phyloP scores from a whole-genome alignment of 2,888 invertebrate species.

The Allygus modestus region DNA sequence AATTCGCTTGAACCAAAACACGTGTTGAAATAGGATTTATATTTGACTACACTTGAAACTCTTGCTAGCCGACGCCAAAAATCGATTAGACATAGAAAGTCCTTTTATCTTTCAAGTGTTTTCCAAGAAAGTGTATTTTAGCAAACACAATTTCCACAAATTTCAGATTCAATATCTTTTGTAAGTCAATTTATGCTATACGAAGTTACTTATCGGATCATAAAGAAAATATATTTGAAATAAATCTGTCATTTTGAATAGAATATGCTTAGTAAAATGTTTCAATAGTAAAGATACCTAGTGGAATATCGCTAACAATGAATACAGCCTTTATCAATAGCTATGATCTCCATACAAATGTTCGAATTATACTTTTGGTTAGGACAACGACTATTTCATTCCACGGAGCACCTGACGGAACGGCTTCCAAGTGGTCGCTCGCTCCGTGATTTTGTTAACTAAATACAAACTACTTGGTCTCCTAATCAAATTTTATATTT shows the following conservation, averaged over 20 bases:
- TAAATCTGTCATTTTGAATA: too few relatives aligned
- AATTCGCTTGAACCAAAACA: background rate
- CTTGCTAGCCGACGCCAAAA: background rate
- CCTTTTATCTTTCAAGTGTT: too few relatives aligned
- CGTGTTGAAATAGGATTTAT: background rate
- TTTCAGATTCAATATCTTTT: too few relatives aligned
- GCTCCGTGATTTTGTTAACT: background rate
- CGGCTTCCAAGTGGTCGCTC: background rate
- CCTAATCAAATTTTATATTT: too few relatives aligned
- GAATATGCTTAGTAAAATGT: too few relatives aligned
- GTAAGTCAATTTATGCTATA: too few relatives aligned
- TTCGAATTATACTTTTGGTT: constrained; percentile 15
- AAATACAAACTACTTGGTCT: too few relatives aligned
- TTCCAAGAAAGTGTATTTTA: too few relatives aligned
- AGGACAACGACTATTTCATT: background rate
- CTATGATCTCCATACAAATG: constrained; percentile 7
- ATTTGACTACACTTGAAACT: background rate
- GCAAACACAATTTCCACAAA: too few relatives aligned
- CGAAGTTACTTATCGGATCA: too few relatives aligned
- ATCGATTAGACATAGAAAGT: background rate
- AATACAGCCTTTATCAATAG: constrained; percentile 9
- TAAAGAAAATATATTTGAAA: too few relatives aligned
- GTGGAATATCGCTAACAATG: background rate
- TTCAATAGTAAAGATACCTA: too few relatives aligned
- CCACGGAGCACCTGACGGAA: background rate